These are phyloP conservation scores for Anastatus disparis DNA, from an alignment of 1,140 invertebrate species.

Conservation along the genomic window DNA sequence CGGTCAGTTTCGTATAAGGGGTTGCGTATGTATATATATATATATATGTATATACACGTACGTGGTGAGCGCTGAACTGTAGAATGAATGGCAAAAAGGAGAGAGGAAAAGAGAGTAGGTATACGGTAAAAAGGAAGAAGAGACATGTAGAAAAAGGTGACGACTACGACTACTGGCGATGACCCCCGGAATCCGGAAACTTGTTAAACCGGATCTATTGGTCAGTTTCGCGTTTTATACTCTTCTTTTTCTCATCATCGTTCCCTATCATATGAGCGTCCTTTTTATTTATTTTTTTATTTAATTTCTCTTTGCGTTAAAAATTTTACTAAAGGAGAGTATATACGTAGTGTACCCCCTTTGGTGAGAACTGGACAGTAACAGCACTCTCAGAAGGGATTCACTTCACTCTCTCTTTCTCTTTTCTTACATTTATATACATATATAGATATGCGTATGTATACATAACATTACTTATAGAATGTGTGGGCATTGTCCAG, in stretches of 20 bases:
- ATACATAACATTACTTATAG: not conserved
- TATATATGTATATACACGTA: not conserved
- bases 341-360: conserved; percentile 41
- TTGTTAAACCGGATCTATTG: conserved; percentile 68
- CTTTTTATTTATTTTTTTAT: conserved; percentile 34
- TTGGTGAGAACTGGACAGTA: conserved; percentile 63
- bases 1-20: too few species aligned
- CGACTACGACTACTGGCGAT: conserved; percentile 20
- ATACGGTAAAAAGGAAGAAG: conserved; percentile 1
- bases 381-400: conserved; percentile 54
- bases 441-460: not conserved
- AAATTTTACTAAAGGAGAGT: not conserved
- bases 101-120: too few species aligned
- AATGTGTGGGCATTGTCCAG: conserved; percentile 27
- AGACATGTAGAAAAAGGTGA: conserved; percentile 17
- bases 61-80: not conserved
- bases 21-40: not conserved
- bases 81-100: not conserved
- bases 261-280: too few species aligned
- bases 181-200: conserved; percentile 65
- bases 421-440: too few species aligned
- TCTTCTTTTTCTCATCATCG: not conserved
- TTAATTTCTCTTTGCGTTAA: conserved; percentile 22
- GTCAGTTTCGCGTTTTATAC: conserved; percentile 58
- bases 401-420: too few species aligned